phyloP scores from a whole-genome alignment of 2,888 invertebrate species.

The Arrhopalites spinosus region DNA sequence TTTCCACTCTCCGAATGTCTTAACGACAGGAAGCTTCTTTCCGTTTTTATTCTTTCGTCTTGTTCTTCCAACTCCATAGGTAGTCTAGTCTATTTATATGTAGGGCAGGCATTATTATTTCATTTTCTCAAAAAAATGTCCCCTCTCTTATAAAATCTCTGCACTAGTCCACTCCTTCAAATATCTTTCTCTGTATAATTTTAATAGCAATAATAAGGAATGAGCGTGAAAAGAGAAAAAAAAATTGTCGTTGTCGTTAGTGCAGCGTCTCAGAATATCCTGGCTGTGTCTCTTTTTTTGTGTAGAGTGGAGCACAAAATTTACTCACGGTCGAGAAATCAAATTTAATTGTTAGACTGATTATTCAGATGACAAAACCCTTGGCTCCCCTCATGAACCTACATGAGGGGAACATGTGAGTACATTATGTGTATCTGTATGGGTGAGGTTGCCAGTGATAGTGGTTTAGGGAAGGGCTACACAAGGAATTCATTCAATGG shows the following conservation, averaged over 20 bases:
- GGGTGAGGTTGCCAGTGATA: not conserved
- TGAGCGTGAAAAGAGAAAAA: too few relatives aligned
- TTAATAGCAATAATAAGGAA: too few relatives aligned
- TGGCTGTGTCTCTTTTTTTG: too few relatives aligned
- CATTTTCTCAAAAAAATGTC: constrained; percentile 9
- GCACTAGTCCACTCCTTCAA: too few relatives aligned
- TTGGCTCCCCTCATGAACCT: not conserved
- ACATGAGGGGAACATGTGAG: not conserved
- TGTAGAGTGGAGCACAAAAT: not conserved
- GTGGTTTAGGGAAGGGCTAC: too few relatives aligned
- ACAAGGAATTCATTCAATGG: too few relatives aligned
- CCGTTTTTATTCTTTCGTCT: constrained; percentile 24
- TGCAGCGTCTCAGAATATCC: too few relatives aligned
- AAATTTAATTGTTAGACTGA: not conserved
- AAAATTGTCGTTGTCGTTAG: too few relatives aligned
- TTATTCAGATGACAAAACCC: not conserved
- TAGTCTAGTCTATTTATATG: too few relatives aligned
- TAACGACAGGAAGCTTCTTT: constrained; percentile 50
- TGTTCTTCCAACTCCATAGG: constrained; percentile 9
- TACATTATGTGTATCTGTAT: not conserved
- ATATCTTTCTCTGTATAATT: too few relatives aligned
- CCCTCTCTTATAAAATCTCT: too few relatives aligned
- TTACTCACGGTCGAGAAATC: constrained; percentile 7
- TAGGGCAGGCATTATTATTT: too few relatives aligned
- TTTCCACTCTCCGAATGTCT: constrained; percentile 45